These are phyloP conservation scores for Bucorvus abyssinicus DNA, from an alignment of 2,797 vertebrate genomes.

Conservation along the genomic window DNA sequence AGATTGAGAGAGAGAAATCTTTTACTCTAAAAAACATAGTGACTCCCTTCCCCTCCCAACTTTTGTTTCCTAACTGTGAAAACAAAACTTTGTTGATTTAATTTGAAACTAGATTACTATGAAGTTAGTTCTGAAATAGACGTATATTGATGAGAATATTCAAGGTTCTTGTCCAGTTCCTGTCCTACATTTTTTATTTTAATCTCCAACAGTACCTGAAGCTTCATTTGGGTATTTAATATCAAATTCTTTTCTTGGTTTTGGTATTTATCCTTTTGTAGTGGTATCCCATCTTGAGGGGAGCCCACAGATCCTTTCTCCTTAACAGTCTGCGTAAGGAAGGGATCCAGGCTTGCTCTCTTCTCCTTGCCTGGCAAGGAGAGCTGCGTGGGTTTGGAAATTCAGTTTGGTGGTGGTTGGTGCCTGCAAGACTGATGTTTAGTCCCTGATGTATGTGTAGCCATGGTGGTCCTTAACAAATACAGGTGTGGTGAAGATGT, in stretches of 20 bases:
- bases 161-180: background rate
- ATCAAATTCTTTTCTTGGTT: background rate
- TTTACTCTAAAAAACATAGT: background rate
- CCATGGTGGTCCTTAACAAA: background rate
- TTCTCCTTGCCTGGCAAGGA: background rate
- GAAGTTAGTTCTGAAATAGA: background rate
- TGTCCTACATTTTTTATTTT: background rate
- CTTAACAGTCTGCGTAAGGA: background rate
- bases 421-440: background rate
- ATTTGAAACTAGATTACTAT: background rate
- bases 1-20: background rate
- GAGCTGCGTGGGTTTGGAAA: background rate
- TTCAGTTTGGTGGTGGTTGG: background rate
- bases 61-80: background rate
- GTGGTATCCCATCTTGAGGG: background rate
- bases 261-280: background rate
- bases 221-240: background rate
- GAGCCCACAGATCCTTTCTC: background rate
- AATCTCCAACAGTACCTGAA: background rate
- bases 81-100: background rate
- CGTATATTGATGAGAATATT: background rate
- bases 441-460: background rate
- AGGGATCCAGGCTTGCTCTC: background rate
- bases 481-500: background rate
- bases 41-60: background rate